These are phyloP conservation scores for Amblyjoppa proteus DNA, from an alignment of 2,888 invertebrate species.

Conservation along the genomic window DNA sequence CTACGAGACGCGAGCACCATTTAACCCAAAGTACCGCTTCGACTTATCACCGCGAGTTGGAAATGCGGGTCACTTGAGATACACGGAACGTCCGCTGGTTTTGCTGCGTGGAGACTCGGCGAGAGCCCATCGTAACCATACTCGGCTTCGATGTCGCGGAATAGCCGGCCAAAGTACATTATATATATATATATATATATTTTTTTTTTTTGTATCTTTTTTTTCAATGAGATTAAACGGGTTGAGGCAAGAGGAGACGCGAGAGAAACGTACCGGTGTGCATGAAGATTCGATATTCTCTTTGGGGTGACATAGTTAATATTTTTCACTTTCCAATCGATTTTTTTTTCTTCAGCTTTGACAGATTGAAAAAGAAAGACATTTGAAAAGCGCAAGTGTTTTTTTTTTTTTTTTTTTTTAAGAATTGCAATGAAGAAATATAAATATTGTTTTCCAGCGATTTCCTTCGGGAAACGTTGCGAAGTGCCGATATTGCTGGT, in stretches of 20 bases:
- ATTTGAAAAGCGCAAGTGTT: too few relatives aligned
- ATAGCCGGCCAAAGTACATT: conserved; percentile 17
- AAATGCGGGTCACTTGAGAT: conserved; percentile 69
- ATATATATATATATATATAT: background rate
- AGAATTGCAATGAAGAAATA: background rate
- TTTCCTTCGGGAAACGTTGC: background rate
- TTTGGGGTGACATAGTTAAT: background rate
- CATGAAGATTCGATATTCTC: background rate
- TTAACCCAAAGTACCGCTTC: conserved; percentile 69
- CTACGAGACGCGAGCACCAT: conserved; percentile 26
- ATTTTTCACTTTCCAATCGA: background rate
- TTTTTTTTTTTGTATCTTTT: conserved; percentile 26
- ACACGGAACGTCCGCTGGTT: conserved; percentile 32
- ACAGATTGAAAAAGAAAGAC: too few relatives aligned
- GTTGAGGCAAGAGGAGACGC: conserved; percentile 13
- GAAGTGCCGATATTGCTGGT: background rate
- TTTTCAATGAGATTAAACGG: conserved; percentile 35
- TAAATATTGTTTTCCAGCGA: background rate
- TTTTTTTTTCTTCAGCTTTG: background rate
- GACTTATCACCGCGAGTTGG: conserved; percentile 67
- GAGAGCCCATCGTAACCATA: conserved; percentile 38
- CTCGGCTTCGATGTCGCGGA: conserved; percentile 61
- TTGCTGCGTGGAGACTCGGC: conserved; percentile 20
- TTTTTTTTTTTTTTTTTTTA: too few relatives aligned
- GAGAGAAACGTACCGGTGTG: background rate